Base-by-base conservation (phyloP, 92 coral and sea anemone genomes). In the Pocillopora grandis region DNA sequence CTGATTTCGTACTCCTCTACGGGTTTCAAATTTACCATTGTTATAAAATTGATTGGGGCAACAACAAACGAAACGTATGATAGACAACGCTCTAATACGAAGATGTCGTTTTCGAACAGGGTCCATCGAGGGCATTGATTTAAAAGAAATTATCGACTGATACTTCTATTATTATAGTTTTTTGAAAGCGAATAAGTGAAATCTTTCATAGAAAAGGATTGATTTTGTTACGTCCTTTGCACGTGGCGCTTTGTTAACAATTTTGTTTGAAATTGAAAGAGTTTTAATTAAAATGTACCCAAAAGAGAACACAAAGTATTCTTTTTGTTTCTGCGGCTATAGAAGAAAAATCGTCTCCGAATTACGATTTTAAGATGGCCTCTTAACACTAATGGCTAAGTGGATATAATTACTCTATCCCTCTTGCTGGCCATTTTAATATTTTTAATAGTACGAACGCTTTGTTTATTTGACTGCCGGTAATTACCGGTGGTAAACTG, bases 131-230 rank as follows among this genome's bases (percentile, higher is more conserved):
- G 49, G 11, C 12, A 67, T 3, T 27, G 76, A 57, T 80, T 68
- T 68, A 80, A 80, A 57, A 68, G 66, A 80, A 80, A 67, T 80
- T 67, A 80, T 18, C 19, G 57, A 36, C 57, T 3, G 52, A 42
- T 42, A 42, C 52, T 42, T 42, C 52, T 42, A 42, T 42, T 42
- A 42, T 42, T 42, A 42, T 42, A 42, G 52, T 42, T 42, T 56
- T 80, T 68, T 27, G 12, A 69, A 66, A 69, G 66, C 58, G 11
- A 13, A 0, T 63, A 27, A 56, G 56, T 14, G 58, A 27, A 27
- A 49, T 57, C 42, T 80, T 56, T 80, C 76, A 57, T 55, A 57
- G 57, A 67, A 80, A 77, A 78, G 62, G 82, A 78, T 78, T 67
- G 33, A 21, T 58, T 15, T 68, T 55, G 36, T 36, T 17, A 57